Base-by-base conservation (phyloP, 2,797 vertebrate species). In the Telmatherina bonti region DNA sequence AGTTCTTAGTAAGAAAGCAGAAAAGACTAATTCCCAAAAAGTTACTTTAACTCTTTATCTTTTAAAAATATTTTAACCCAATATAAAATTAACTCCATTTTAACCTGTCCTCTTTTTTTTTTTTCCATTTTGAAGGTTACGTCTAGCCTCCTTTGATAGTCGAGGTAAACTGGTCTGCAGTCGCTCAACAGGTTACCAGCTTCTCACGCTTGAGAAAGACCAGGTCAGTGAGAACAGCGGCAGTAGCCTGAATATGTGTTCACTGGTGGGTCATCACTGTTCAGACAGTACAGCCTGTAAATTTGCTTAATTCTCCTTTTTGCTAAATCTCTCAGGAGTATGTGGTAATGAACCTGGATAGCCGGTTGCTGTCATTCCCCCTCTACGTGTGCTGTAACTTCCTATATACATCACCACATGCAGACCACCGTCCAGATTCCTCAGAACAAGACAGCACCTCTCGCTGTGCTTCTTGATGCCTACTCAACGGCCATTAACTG, bases 361-460 rank as follows among this genome's bases (percentile, higher is more conserved):
- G 97, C 69, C 94, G 96, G 0, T 92, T 99, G 79, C 91, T 98
- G 69, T 91, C 95, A 35, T 99, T 99, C 89, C 98, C 98, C 0
- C 94, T 99, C 7, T 99, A 97, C 5, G 95, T 99, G 83, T 98
- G 96, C 94, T 99, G 97, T 87, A 99, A 99, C 89, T 99, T 99
- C 92, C 89, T 97, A 71, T 99, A 99, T 81, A 97, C 96, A 0
- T 97, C 97, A 0, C 93, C 96, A 3, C 87, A 91, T 18, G 82
- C 56, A 11, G 96, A 96, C 89, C 95, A 94, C 70, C 94, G 89
- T 27, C 65, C 72, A 0, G 95, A 95, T 1, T 57, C 78, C 0
- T 85, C 93, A 3, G 93, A 89, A 45, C 88, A 78, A 1, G 94
- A 93, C 62, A 93, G 85, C 84, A 70, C 88, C 6, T 0, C 86